A percentile compares a stretch with the other conserved stretches of the same genome.
Evolutionary conservation across 53 echinoderm and acorn worm species (phyloP).

Genomic region (Mesocentrotus franciscanus): DNA sequence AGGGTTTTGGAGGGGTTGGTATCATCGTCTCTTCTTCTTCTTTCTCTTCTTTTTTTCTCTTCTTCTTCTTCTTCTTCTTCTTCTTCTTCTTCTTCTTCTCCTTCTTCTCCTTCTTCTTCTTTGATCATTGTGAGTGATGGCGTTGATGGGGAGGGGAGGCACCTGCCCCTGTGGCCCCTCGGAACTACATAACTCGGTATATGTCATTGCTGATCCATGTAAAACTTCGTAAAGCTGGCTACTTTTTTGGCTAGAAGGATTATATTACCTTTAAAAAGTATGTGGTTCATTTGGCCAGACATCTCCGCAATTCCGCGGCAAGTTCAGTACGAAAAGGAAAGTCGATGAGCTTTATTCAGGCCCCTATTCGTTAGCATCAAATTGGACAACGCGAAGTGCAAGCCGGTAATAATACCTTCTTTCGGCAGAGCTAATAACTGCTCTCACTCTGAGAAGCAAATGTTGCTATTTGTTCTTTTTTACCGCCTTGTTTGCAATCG

Average conservation of each 20-base stretch:
- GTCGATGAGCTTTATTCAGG: background rate
- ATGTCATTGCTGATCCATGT: no score
- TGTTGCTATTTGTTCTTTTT: slow-evolving; percentile 35
- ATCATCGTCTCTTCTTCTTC: no score
- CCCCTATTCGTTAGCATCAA: background rate
- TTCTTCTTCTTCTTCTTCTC: background rate
- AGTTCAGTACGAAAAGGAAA: background rate
- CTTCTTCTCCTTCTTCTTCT: background rate
- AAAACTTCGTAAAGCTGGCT: background rate
- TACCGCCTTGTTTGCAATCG: background rate
- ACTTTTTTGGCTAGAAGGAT: background rate
- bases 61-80: background rate
- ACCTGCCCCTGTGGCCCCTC: no score
- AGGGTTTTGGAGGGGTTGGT: no score
- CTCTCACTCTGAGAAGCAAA: slow-evolving; percentile 3
- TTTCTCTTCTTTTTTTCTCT: background rate
- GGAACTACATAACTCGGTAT: no score
- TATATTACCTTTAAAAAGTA: background rate
- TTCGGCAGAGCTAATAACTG: background rate
- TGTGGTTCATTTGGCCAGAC: background rate
- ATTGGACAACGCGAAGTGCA: background rate
- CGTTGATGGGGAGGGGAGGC: no score
- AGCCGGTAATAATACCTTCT: background rate
- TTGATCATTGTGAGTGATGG: no score
- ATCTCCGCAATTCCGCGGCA: background rate